These are phyloP conservation scores for Dryocosmus kuriphilus DNA, from an alignment of 2,888 invertebrate species.

Conservation along the genomic window DNA sequence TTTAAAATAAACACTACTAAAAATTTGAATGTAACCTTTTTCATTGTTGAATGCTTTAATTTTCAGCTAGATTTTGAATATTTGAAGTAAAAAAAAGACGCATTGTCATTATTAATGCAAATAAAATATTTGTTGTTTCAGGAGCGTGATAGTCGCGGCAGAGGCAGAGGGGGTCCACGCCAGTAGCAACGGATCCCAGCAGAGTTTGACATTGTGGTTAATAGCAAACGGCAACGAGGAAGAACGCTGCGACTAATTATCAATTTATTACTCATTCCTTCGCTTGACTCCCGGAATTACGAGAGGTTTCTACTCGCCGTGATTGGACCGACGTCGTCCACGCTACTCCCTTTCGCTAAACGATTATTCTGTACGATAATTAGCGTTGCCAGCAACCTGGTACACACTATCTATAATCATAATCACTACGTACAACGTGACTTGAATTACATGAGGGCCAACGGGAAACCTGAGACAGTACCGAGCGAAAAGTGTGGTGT, in stretches of 20 bases:
- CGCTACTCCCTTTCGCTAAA: slow-evolving; percentile 65
- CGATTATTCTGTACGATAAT: slow-evolving; percentile 71
- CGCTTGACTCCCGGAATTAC: slow-evolving; percentile 67
- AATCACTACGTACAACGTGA: slow-evolving; percentile 62
- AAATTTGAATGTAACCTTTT: too few species aligned
- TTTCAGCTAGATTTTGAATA: too few species aligned
- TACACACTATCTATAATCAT: slow-evolving; percentile 70
- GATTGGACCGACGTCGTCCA: slow-evolving; percentile 61
- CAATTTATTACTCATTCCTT: slow-evolving; percentile 64
- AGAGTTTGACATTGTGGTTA: slow-evolving; percentile 59
- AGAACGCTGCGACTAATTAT: slow-evolving; percentile 69
- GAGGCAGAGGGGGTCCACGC: slow-evolving; percentile 73
- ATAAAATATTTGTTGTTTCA: slow-evolving; percentile 47
- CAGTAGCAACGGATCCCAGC: slow-evolving; percentile 71
- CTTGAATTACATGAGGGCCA: slow-evolving; percentile 56
- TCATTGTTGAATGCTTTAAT: too few species aligned
- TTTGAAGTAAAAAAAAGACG: too few species aligned
- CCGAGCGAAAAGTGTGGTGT: slow-evolving; percentile 67
- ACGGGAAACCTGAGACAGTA: slow-evolving; percentile 62
- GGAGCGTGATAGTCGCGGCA: slow-evolving; percentile 71
- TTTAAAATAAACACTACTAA: too few species aligned
- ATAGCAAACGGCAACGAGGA: slow-evolving; percentile 53
- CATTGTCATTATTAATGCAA: not conserved
- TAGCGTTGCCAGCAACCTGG: slow-evolving; percentile 69
- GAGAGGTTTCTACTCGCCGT: slow-evolving; percentile 61